Evolutionary conservation across 2,797 vertebrate species (phyloP).

Genomic region (Trichosurus vulpecula): DNA sequence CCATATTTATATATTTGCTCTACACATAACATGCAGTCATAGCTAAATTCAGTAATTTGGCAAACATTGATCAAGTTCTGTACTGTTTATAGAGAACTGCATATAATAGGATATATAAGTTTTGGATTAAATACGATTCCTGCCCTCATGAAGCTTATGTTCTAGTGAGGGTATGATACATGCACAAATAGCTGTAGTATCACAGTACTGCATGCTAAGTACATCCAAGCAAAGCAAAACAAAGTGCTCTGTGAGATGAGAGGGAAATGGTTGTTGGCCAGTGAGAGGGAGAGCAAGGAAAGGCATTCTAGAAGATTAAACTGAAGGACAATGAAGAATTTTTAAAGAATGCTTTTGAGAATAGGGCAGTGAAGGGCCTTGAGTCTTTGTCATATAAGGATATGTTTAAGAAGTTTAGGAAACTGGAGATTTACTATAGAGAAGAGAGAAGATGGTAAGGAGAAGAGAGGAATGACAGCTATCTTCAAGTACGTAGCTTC

Average conservation of each 20-base stretch:
- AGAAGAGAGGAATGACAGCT: neutral
- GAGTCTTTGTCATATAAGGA: neutral
- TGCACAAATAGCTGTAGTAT: slow-evolving; percentile 23
- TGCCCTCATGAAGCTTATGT: neutral
- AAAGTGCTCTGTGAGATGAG: neutral
- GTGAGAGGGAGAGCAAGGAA: neutral
- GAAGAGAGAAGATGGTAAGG: neutral
- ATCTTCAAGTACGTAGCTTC: neutral
- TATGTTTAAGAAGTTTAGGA: too few species aligned
- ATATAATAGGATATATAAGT: neutral
- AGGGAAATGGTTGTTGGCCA: neutral
- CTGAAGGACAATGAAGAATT: neutral
- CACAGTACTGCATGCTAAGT: slow-evolving; percentile 23
- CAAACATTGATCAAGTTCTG: neutral
- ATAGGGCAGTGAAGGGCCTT: too few species aligned
- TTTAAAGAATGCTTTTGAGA: neutral
- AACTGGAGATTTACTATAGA: neutral
- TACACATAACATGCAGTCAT: too few species aligned
- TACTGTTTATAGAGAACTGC: neutral
- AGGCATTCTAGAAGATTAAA: neutral
- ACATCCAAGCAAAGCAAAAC: slow-evolving; percentile 39
- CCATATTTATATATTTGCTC: neutral
- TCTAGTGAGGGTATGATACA: neutral
- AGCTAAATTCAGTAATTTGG: neutral
- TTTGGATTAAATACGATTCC: slow-evolving; percentile 23